Evolutionary conservation across 2,797 vertebrate species (phyloP).

Genomic region (Diglossa cyanea): DNA sequence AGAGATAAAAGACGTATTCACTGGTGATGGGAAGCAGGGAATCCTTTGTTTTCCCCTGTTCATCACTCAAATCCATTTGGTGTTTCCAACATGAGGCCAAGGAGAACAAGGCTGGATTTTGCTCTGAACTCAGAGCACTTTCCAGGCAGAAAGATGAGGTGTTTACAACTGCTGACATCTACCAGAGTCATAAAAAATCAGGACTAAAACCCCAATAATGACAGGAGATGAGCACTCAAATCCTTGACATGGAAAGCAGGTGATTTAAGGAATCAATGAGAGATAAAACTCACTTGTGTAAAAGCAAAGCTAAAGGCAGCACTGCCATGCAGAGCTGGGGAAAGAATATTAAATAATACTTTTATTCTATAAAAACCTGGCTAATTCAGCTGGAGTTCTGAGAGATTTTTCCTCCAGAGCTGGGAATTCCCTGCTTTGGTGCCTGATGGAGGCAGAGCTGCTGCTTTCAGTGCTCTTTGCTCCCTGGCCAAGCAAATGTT

Average conservation of each 20-base stretch:
- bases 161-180: background rate
- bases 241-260: background rate
- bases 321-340: background rate
- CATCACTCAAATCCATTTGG: background rate
- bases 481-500: background rate
- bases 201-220: background rate
- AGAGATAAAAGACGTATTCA: background rate
- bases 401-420: background rate
- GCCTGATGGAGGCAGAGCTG: background rate
- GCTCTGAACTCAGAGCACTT: background rate
- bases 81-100: background rate
- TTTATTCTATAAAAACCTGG: background rate
- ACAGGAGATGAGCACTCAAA: background rate
- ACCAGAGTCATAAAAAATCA: background rate
- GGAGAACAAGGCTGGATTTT: background rate
- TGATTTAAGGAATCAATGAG: background rate
- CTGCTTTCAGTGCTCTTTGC: background rate
- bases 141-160: background rate
- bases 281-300: fast-evolving
- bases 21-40: background rate
- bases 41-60: background rate
- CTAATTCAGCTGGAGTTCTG: background rate
- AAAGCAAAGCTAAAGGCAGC: background rate
- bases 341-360: background rate
- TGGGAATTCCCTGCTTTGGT: background rate